Conservation (phyloP, 2,797 vertebrate genomes). For the Sardinella longiceps region DNA sequence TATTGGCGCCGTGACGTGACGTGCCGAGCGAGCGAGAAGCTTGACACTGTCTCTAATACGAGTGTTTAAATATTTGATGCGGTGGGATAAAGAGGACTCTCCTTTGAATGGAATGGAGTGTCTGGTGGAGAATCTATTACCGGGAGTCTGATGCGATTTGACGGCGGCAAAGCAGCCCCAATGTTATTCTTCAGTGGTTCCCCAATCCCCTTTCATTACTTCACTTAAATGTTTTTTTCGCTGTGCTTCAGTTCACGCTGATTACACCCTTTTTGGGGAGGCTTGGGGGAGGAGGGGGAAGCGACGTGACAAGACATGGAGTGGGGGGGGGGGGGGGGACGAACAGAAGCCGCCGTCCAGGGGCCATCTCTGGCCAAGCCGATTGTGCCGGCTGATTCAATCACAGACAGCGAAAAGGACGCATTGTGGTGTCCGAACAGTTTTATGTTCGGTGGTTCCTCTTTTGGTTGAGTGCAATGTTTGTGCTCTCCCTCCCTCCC, state of each 20-base stretch:
- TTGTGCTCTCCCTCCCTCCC: background rate
- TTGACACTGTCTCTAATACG: slow-evolving; percentile 79
- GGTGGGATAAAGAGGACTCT: slow-evolving; percentile 90
- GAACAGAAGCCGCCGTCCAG: slow-evolving; percentile 33
- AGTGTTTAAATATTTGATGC: slow-evolving; percentile 93
- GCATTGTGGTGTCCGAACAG: slow-evolving; percentile 35
- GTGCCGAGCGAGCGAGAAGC: slow-evolving; percentile 54
- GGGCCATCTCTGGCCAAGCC: slow-evolving; percentile 22
- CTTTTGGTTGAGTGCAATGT: background rate
- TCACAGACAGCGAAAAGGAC: slow-evolving; percentile 29
- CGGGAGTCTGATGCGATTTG: slow-evolving; percentile 88
- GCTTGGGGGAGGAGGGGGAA: slow-evolving; percentile 22
- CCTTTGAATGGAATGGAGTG: slow-evolving; percentile 91
- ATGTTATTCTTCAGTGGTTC: slow-evolving; percentile 91
- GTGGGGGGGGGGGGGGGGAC: too few relatives aligned
- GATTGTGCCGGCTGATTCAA: slow-evolving; percentile 34
- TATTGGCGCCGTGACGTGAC: slow-evolving; percentile 71
- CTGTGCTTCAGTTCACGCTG: slow-evolving; percentile 89
- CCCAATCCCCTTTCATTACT: slow-evolving; percentile 87
- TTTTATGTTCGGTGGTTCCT: slow-evolving; percentile 30
- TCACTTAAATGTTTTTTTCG: slow-evolving; percentile 91
- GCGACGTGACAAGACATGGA: background rate
- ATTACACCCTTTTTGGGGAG: slow-evolving; percentile 78
- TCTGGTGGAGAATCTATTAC: slow-evolving; percentile 92
- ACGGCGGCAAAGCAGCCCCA: slow-evolving; percentile 84